Base-by-base conservation (phyloP, 2,888 invertebrate species). In the Epinotia brunnichana region DNA sequence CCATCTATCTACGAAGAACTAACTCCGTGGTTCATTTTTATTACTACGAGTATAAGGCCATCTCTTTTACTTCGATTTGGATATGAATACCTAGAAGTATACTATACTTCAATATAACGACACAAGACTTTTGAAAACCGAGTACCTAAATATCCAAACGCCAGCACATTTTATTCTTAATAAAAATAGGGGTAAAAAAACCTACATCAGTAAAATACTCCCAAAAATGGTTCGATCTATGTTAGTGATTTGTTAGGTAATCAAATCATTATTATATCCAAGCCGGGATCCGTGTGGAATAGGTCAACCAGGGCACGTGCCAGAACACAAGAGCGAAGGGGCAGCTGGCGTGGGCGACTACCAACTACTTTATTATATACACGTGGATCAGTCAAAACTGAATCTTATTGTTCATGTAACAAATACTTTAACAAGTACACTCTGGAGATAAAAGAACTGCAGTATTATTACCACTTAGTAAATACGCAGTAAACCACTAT, bases 331-430 rank as follows among this genome's bases (percentile, higher is more conserved):
- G 86, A 85, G 86, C 79, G 78, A 82, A 84, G 81, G 83, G 82
- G 87, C 92, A 91, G 91, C 91, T 91, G 91, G 86, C 88, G 90
- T 89, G 84, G 90, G 89, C 79, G 90, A 79, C 77, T 78, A 62
- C 80, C 81, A 81, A 78, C 85, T 81, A 76, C 82, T 76, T 79
- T 76, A 80, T 74, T 69, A 68, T 67, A 74, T 69, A 74, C 51
- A 72, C 68, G 64, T 62, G 67, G 68, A 69, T 72, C 60, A 60
- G 57, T 70, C 64, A 70, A 61, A 71, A 44, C 11, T 69, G n/a
- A 9, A 56, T 54, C 41, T 10, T 62, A 62, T 5, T 41, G 1
- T 3, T 17, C 15, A 3, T 2, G 17, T 0, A 15, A n/a, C 17
- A 39, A 69, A 4, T 39, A n/a, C n/a, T 5, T 21, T 24, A 35